Conservation (phyloP, 2,113 vertebrate species). For the Myrmecophaga tridactyla region DNA sequence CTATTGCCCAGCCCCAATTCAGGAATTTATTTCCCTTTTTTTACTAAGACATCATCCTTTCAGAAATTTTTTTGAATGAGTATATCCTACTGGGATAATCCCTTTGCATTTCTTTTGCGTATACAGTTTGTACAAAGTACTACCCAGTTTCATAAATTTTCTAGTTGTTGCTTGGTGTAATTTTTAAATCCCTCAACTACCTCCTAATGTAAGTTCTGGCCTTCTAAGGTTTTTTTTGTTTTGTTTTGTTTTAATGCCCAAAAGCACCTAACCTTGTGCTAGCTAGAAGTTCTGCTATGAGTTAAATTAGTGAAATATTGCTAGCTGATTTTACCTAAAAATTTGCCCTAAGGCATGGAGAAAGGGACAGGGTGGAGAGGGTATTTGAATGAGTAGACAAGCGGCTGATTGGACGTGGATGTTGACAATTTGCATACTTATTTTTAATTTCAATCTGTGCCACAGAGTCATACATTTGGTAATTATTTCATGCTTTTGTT, state of each 20-base stretch:
- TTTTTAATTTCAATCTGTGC: slow-evolving; percentile 54
- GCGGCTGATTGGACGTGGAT: slow-evolving; percentile 5
- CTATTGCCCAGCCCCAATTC: neutral
- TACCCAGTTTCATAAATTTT: neutral
- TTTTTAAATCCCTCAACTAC: neutral
- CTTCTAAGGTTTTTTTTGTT: neutral
- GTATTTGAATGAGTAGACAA: neutral
- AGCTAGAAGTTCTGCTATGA: neutral
- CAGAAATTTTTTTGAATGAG: neutral
- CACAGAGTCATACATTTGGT: slow-evolving; percentile 66
- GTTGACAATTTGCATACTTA: slow-evolving; percentile 46
- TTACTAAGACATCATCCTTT: neutral
- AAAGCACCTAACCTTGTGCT: neutral
- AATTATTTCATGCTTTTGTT: slow-evolving; percentile 76
- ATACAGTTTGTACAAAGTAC: neutral
- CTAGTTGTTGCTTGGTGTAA: neutral
- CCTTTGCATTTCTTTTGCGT: neutral
- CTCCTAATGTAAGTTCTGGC: neutral
- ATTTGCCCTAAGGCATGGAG: neutral
- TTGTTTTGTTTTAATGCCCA: too few relatives aligned
- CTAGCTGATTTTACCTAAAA: slow-evolving; percentile 1
- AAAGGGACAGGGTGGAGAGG: neutral
- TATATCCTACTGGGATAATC: neutral
- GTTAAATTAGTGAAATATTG: neutral
- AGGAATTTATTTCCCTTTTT: neutral